Evolutionary conservation across 2,888 invertebrate genomes (phyloP).

Genomic region (Drosophila mimetica): DNA sequence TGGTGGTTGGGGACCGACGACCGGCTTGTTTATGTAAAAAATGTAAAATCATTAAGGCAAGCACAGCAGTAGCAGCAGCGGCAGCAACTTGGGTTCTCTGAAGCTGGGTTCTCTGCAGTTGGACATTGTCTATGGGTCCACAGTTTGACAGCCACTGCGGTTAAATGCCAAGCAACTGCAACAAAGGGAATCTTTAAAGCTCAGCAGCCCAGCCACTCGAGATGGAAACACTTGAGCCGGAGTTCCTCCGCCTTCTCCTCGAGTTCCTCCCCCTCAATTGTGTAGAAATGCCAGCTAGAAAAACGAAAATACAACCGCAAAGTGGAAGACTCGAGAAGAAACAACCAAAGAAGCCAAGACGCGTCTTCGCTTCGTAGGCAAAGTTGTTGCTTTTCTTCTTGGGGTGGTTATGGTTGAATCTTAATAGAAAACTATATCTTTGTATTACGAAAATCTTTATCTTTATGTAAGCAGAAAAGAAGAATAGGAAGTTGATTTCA

Average conservation of each 20-base stretch:
- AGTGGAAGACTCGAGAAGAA: conserved; percentile 20
- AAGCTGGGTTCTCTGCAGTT: conserved; percentile 3
- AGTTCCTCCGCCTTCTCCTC: conserved; percentile 8
- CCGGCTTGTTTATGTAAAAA: conserved; percentile 46
- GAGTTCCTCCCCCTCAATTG: conserved; percentile 13
- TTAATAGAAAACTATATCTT: not conserved
- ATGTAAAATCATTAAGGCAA: conserved; percentile 57
- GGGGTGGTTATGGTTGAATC: not conserved
- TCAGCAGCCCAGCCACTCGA: conserved; percentile 13
- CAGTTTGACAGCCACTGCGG: conserved; percentile 36
- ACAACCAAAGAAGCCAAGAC: conserved; percentile 16
- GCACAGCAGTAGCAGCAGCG: conserved; percentile 18
- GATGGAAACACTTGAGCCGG: conserved; percentile 35
- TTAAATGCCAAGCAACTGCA: conserved; percentile 37
- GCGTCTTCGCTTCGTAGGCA: not conserved
- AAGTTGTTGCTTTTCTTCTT: not conserved
- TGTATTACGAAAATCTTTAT: not conserved
- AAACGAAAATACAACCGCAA: conserved; percentile 38
- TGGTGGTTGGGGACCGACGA: conserved; percentile 18
- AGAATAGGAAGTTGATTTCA: not conserved
- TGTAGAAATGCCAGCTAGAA: conserved; percentile 39
- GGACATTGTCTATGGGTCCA: conserved; percentile 18
- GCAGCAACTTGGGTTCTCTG: conserved; percentile 11
- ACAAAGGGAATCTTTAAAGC: conserved; percentile 40
- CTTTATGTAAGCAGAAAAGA: too few relatives aligned